Evolutionary conservation across 2,113 vertebrate species (phyloP).

Genomic region (Malurus elegans): DNA sequence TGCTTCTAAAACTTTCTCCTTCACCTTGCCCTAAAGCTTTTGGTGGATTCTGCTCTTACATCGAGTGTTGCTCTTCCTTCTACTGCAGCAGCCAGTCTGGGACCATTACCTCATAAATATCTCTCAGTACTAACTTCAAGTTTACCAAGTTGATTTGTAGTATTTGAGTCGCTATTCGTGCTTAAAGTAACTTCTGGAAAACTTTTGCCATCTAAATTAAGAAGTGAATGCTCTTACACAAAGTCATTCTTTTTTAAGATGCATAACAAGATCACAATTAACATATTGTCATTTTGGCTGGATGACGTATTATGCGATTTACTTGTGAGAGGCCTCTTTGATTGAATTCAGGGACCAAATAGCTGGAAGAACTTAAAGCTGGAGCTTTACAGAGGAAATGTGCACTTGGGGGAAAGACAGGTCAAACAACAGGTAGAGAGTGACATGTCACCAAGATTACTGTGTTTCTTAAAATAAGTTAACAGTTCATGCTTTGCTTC

Average conservation of each 20-base stretch:
- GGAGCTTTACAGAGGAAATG: not conserved
- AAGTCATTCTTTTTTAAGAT: not conserved
- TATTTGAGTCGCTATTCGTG: not conserved
- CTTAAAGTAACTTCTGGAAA: not conserved
- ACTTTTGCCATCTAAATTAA: not conserved
- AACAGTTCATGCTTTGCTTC: not conserved
- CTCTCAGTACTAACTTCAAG: not conserved
- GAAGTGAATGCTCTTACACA: accelerated
- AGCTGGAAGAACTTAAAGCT: not conserved
- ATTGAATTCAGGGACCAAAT: not conserved
- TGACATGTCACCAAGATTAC: not conserved
- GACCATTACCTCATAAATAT: not conserved
- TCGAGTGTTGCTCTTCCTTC: not conserved
- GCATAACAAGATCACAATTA: not conserved
- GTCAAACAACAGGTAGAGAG: not conserved
- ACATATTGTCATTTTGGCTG: too few relatives aligned
- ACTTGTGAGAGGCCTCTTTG: not conserved
- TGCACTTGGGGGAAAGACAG: not conserved
- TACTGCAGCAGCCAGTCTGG: not conserved
- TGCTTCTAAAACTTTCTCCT: not conserved
- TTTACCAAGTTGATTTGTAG: not conserved
- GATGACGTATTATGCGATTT: not conserved
- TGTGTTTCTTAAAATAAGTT: not conserved
- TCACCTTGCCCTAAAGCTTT: not conserved
- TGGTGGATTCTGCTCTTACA: not conserved